These are phyloP conservation scores for Erpetoichthys calabaricus DNA, from an alignment of 2,797 vertebrate species.

Conservation along the genomic window DNA sequence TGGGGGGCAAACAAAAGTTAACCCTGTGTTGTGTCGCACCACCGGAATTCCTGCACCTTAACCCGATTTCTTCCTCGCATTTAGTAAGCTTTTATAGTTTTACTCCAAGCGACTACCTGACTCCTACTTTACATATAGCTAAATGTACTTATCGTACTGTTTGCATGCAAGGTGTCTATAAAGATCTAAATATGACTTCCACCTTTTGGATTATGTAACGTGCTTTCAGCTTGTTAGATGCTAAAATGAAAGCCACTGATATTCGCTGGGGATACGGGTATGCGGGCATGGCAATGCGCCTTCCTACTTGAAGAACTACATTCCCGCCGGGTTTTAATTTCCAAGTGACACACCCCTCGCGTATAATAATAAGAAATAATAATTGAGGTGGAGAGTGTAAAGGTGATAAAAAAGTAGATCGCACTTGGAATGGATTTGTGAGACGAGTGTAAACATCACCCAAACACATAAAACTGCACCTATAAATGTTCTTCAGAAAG, in stretches of 20 bases:
- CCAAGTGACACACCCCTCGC: not conserved
- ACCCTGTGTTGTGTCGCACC: conserved; percentile 28
- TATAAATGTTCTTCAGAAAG: not conserved
- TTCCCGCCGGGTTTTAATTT: not conserved
- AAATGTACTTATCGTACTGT: too few relatives aligned
- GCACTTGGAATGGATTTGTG: not conserved
- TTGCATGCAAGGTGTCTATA: too few relatives aligned
- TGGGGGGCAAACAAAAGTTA: conserved; percentile 40
- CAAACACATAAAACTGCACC: not conserved
- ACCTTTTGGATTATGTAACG: not conserved
- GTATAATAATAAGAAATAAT: too few relatives aligned
- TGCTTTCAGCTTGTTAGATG: not conserved
- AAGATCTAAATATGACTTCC: too few relatives aligned
- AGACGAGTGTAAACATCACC: not conserved
- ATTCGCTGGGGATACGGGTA: not conserved
- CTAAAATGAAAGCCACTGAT: not conserved
- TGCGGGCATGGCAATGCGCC: not conserved
- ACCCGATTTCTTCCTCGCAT: conserved; percentile 11
- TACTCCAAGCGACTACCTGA: too few relatives aligned
- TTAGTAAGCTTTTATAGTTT: too few relatives aligned
- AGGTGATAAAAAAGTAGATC: not conserved
- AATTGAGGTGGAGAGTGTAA: too few relatives aligned
- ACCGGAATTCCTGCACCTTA: not conserved
- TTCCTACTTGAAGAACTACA: not conserved
- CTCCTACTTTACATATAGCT: too few relatives aligned